phyloP scores from a whole-genome alignment of 37 sponge, comb jelly and placozoan genomes.

The Eunapius fragilis region DNA sequence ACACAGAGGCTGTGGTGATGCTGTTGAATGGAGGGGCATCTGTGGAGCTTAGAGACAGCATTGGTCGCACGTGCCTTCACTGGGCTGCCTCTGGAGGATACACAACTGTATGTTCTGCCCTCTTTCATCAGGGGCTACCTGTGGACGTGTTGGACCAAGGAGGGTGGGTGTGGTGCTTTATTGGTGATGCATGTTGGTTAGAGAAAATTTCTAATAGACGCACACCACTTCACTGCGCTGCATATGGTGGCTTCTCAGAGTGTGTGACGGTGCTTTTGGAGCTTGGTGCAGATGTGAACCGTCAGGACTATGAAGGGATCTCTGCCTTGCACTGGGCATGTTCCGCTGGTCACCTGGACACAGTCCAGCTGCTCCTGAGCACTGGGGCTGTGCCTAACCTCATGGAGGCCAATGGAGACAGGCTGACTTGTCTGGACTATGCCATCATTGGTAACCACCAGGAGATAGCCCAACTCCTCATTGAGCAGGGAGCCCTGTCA shows the following conservation, averaged over 20 bases:
- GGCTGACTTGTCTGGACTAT: slow-evolving; percentile 90
- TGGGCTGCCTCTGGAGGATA: slow-evolving; percentile 95
- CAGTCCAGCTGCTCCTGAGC: slow-evolving; percentile 56
- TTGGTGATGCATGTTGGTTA: too few species aligned
- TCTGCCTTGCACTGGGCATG: slow-evolving; percentile 92
- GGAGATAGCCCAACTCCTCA: slow-evolving; percentile 79
- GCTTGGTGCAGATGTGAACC: slow-evolving; percentile 51
- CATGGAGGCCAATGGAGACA: slow-evolving; percentile 78
- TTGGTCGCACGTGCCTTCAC: slow-evolving; percentile 74
- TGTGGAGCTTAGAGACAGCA: slow-evolving; percentile 66
- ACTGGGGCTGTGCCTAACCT: slow-evolving; percentile 73
- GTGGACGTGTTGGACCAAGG: slow-evolving; percentile 52
- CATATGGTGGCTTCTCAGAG: slow-evolving; percentile 73
- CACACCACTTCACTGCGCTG: slow-evolving; percentile 84
- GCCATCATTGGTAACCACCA: slow-evolving; percentile 84
- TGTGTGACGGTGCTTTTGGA: slow-evolving; percentile 68
- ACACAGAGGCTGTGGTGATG: slow-evolving; percentile 73
- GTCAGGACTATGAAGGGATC: slow-evolving; percentile 80
- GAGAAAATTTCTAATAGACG: too few species aligned
- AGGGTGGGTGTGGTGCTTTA: too few species aligned
- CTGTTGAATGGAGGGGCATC: slow-evolving; percentile 73
- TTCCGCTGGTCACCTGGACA: slow-evolving; percentile 49
- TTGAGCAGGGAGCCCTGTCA: slow-evolving; percentile 84
- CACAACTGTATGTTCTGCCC: slow-evolving; percentile 68
- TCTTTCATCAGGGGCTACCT: slow-evolving; percentile 56